Conservation (phyloP, 2,113 vertebrate genomes). For the Sebastes schlegelii region DNA sequence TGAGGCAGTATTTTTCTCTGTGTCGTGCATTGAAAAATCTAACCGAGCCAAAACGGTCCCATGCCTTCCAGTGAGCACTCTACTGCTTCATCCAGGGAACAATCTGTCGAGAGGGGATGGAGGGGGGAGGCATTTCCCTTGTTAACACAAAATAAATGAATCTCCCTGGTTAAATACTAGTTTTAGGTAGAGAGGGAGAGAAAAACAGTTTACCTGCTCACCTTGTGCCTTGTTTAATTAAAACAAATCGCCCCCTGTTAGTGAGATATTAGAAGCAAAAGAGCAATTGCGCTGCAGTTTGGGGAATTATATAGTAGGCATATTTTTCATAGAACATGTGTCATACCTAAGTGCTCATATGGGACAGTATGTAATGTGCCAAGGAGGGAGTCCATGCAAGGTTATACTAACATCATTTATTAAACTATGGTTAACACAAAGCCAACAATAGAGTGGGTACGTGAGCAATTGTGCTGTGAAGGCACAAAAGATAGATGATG, state of each 20-base stretch:
- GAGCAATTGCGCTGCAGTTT: neutral
- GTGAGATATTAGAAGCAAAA: neutral
- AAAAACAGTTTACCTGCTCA: neutral
- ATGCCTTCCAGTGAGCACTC: neutral
- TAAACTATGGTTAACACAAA: neutral
- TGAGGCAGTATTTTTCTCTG: slow-evolving; percentile 8
- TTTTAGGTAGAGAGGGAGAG: neutral
- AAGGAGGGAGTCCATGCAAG: too few species aligned
- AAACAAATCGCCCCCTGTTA: neutral
- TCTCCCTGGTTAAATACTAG: neutral
- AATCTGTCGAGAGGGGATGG: neutral
- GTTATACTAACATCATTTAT: neutral
- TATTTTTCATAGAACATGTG: neutral
- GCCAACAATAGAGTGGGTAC: neutral
- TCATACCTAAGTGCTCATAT: neutral
- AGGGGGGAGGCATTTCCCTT: neutral
- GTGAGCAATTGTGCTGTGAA: neutral
- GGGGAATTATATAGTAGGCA: neutral
- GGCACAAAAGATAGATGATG: too few species aligned
- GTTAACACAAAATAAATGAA: slow-evolving; percentile 8
- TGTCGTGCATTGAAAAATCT: slow-evolving; percentile 22
- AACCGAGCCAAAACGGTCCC: neutral
- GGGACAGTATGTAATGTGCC: neutral
- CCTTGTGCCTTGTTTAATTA: neutral
- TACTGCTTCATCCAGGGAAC: neutral